Base-by-base conservation (phyloP, 2,797 vertebrate species). In the Eutrigla gurnardus region DNA sequence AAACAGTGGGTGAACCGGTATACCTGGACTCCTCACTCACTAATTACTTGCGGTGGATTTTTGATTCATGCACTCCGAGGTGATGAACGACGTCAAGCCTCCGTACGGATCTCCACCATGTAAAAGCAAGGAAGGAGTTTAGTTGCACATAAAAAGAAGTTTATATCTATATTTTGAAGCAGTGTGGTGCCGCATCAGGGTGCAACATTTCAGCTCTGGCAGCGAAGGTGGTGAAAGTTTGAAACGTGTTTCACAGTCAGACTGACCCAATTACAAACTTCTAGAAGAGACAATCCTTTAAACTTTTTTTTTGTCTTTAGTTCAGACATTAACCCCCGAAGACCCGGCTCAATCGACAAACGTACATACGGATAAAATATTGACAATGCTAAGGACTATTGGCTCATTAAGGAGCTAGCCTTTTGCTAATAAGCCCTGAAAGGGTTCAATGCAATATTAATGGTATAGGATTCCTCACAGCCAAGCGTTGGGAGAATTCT, bases 361-460 rank as follows among this genome's bases (percentile, higher is more conserved):
- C 69, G 76, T 86, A 85, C 76, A 87, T 85, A 63, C 65, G 75
- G 78, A 92, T 92, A 83, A 90, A 93, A 92, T 91, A 92, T 92
- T 93, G 93, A 93, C 92, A 86, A 76, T 86, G 55, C 72, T 85
- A 78, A 89, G 77, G 80, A 85, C 78, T 84, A 84, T 78, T 81
- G 85, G 87, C 88, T 93, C 86, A 90, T 91, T 92, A 91, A 82
- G 67, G 59, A 73, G 65, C 78, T 74, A 59, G 78, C 89, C 81
- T 76, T 25, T 25, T 59, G 85, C 88, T 93, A 93, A 94, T 92
- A 91, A 93, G 87, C 80, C 25, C 74, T 78, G 88, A 84, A 82
- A 76, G 85, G 85, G 77, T 77, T 85, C 72, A 83, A 92, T 95
- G 86, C 83, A 93, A 93, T 93, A 95, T 93, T 93, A 88, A 94